Conservation (phyloP, 2,888 invertebrate genomes). For the Conistra vaccinii region DNA sequence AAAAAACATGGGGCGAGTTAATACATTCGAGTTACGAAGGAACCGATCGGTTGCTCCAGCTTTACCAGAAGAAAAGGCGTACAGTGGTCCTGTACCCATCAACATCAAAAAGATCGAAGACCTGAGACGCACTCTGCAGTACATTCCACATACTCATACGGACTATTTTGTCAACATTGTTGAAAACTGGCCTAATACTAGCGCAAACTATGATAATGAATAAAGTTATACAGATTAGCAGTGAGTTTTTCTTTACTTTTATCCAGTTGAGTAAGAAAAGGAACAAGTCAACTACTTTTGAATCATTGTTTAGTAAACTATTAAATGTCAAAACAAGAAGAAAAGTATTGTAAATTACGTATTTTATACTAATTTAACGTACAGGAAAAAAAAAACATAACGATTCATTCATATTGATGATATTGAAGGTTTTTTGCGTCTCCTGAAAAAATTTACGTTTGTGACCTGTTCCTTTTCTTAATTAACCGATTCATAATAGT, state of each 20-base stretch:
- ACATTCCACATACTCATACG: conserved; percentile 2
- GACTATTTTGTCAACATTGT: not conserved
- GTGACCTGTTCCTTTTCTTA: not conserved
- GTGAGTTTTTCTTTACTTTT: not conserved
- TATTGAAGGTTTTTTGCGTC: not conserved
- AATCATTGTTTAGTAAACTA: not conserved
- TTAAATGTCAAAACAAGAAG: not conserved
- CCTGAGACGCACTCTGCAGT: conserved; percentile 6
- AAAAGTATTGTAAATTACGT: no score
- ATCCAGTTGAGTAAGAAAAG: not conserved
- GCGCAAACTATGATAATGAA: not conserved
- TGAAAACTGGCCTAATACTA: not conserved
- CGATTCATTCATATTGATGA: not conserved
- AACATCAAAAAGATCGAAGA: not conserved
- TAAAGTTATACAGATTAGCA: not conserved
- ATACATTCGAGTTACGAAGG: not conserved
- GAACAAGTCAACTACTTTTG: not conserved
- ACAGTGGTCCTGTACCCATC: conserved; percentile 5
- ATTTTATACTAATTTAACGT: no score
- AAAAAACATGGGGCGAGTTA: not conserved
- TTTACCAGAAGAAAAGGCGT: conserved; percentile 4
- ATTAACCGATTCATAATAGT: not conserved
- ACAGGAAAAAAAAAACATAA: not conserved
- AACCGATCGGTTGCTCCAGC: not conserved
- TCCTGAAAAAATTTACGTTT: not conserved